Evolutionary conservation across 2,113 vertebrate genomes (phyloP).

Genomic region (Elgaria multicarinata): DNA sequence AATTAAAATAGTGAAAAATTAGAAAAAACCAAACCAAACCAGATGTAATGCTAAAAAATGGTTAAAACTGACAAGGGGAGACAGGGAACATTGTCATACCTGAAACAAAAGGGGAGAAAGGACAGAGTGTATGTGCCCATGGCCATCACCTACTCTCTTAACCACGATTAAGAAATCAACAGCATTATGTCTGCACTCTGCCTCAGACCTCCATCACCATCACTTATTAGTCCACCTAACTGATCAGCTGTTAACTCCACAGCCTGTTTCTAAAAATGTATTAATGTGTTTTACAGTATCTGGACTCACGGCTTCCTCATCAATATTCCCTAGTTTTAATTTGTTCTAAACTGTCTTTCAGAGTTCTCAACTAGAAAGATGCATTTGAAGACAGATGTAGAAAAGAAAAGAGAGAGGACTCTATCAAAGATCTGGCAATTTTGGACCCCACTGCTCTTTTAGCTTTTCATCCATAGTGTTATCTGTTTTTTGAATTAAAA

Average conservation of each 20-base stretch:
- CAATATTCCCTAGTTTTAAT: neutral
- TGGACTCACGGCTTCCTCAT: conserved; percentile 9
- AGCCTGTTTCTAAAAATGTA: neutral
- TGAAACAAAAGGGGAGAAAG: neutral
- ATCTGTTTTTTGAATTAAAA: neutral
- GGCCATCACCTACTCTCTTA: neutral
- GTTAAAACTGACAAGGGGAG: neutral
- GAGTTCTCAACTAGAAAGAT: neutral
- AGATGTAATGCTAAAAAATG: conserved; percentile 3
- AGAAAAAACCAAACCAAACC: conserved; percentile 9
- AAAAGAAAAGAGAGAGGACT: neutral
- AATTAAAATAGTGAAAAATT: conserved; percentile 5
- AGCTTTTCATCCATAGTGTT: neutral
- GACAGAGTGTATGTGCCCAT: neutral
- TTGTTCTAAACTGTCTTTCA: conserved; percentile 20
- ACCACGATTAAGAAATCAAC: conserved; percentile 4
- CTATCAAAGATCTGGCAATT: neutral
- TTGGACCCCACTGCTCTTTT: neutral
- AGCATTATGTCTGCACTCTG: neutral
- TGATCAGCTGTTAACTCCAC: neutral
- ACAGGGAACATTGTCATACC: neutral
- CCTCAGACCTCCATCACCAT: neutral
- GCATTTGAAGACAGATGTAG: neutral
- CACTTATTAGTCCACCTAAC: conserved; percentile 13
- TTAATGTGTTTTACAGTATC: neutral